phyloP scores from a whole-genome alignment of 2,797 vertebrate species.

The Sebastes cheni region DNA sequence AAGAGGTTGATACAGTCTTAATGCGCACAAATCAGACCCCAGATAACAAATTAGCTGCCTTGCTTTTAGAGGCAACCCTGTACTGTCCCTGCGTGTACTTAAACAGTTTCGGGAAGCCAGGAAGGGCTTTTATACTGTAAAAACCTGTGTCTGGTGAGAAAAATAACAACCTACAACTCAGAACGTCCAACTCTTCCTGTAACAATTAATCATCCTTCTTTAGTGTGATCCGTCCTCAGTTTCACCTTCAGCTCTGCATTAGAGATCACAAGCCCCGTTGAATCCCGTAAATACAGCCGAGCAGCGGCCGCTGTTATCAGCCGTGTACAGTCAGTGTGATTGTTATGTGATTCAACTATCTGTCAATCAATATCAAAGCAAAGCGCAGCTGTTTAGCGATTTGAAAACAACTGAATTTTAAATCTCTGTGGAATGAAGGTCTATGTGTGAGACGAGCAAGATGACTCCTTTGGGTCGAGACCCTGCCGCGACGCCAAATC shows the following conservation, averaged over 20 bases:
- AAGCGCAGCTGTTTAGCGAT: neutral
- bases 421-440: conserved; percentile 8
- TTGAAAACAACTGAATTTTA: conserved; percentile 15
- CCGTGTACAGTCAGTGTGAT: neutral
- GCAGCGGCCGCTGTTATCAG: neutral
- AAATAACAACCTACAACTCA: conserved; percentile 44
- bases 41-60: neutral
- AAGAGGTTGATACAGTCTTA: neutral
- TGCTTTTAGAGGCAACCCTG: neutral
- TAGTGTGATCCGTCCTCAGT: conserved; percentile 16
- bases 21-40: neutral
- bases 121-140: neutral
- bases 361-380: neutral
- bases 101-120: neutral
- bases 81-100: neutral
- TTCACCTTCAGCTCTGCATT: conserved; percentile 8
- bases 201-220: conserved; percentile 25
- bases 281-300: conserved; percentile 13
- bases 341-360: conserved; percentile 5
- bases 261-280: neutral
- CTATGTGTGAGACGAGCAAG: neutral
- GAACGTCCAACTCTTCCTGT: conserved; percentile 39
- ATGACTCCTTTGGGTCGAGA: neutral
- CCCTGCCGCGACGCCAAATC: neutral
- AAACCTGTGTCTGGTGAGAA: conserved; percentile 5